Evolutionary conservation across 2,113 vertebrate genomes (phyloP), one percentile per base, ranked within the genome.

Genomic region (Nothobranchius kuhntae): DNA sequence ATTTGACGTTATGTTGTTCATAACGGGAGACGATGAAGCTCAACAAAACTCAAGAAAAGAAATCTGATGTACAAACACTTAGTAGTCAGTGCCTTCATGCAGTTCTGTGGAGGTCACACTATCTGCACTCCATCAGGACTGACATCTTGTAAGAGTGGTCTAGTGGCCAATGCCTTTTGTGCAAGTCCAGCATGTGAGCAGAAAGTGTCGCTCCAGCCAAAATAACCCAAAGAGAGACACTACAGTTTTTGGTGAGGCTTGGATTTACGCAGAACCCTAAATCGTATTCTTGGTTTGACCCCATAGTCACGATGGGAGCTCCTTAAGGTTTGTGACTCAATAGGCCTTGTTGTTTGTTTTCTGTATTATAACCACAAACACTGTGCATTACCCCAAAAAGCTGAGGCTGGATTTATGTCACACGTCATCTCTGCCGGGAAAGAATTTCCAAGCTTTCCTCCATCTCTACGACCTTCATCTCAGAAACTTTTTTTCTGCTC

Each of bases 361-460:
- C 53, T 51, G 9, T 48, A n/a, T 38, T 38, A 47, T 65, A 62
- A 66, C 67, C 76, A 73, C 64, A 71, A 76, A 42, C 60, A 44
- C 52, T 30, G 13, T 82, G 54, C 12, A 12, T 44, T 48, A 52
- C 72, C 48, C 44, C 55, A 53, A 7, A 62, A 61, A 47, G 21
- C 52, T 48, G 9, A 24, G 42, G 21, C 52, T 21, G 17, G 65
- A 85, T 88, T 73, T 84, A 86, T 90, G 24, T 73, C 61, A 75
- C 21, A 13, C 66, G 45, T 14, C 36, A 10, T 75, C 59, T 45
- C 10, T 71, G 38, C 7, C 36, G 17, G 75, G 51, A 58, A 65
- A 63, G 36, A 77, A 73, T 61, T 47, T 60, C 77, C 36, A 17
- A 11, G 13, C 13, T 58, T 50, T 40, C 40, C 26, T 59, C 51